These are phyloP conservation scores for Tetropium fuscum DNA, from an alignment of 2,888 invertebrate species.

Conservation along the genomic window DNA sequence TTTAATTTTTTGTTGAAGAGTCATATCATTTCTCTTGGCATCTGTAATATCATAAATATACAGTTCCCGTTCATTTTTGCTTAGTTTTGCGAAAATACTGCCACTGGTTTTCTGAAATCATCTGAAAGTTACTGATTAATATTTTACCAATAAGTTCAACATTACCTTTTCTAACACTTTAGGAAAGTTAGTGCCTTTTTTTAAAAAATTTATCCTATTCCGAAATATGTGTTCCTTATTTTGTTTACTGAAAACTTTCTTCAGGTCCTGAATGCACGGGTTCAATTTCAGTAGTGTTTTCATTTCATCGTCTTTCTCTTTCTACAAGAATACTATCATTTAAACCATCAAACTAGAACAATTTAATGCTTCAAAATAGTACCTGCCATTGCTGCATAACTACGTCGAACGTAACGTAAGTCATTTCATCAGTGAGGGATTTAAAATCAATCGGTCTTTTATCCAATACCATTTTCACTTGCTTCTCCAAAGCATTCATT, in stretches of 20 bases:
- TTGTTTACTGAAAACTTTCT: conserved; percentile 44
- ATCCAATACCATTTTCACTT: conserved; percentile 57
- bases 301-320: conserved; percentile 56
- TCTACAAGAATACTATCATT: conserved; percentile 44
- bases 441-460: conserved; percentile 57
- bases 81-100: conserved; percentile 48
- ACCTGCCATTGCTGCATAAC: conserved; percentile 60
- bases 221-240: conserved; percentile 53
- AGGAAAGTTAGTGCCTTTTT: conserved; percentile 56
- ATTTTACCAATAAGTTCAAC: too few relatives aligned
- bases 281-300: conserved; percentile 49
- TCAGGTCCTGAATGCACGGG: conserved; percentile 56
- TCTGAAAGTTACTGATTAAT: neutral
- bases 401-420: conserved; percentile 53
- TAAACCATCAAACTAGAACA: neutral
- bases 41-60: conserved; percentile 44
- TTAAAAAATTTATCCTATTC: conserved; percentile 55
- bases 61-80: conserved; percentile 49
- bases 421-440: conserved; percentile 54
- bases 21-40: conserved; percentile 32
- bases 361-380: neutral
- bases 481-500: conserved; percentile 58
- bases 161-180: conserved; percentile 58
- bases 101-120: conserved; percentile 50
- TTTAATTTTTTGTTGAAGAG: conserved; percentile 40